Percentiles rank a stretch among this genome's conserved stretches.
These are phyloP conservation scores for Ceratosolen fusciceps DNA, from an alignment of 1,140 invertebrate genomes.

Conservation along the genomic window DNA sequence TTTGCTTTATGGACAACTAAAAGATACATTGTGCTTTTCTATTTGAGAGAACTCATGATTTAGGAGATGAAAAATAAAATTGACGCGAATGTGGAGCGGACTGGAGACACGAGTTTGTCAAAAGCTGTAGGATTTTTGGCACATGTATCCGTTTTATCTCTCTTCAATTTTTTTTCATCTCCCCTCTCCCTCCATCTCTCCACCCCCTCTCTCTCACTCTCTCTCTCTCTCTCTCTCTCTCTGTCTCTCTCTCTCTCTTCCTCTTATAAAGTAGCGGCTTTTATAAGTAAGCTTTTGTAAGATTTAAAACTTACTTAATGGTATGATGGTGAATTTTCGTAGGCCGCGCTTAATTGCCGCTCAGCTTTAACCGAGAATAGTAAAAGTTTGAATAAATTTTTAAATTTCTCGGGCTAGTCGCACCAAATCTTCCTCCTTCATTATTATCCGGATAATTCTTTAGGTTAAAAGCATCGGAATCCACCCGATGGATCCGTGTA, in stretches of 20 bases:
- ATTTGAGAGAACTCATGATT: conserved; percentile 10
- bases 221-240: not conserved
- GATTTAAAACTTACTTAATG: conserved; percentile 21
- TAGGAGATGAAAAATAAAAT: not conserved
- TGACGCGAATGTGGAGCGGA: not conserved
- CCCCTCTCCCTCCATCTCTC: not conserved
- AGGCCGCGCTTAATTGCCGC: not conserved
- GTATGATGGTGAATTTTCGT: conserved; percentile 12
- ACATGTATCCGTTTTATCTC: not conserved
- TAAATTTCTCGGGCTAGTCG: not conserved
- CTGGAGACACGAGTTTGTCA: conserved; percentile 9
- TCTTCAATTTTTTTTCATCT: not conserved
- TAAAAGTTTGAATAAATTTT: not conserved
- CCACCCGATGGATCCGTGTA: too few species aligned
- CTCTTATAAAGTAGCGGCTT: too few species aligned
- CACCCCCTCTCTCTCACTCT: too few species aligned
- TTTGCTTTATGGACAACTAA: conserved; percentile 16
- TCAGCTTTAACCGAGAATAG: not conserved
- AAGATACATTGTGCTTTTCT: conserved; percentile 25
- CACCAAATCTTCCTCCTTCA: not conserved
- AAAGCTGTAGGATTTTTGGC: conserved; percentile 12
- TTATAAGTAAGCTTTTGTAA: too few species aligned
- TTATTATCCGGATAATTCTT: not conserved
- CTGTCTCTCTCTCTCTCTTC: too few species aligned
- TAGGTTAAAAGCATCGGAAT: not conserved